A percentile compares a stretch with the other conserved stretches of the same genome.
These are phyloP conservation scores for Thunnus maccoyii DNA, from an alignment of 2,113 vertebrate genomes.

Conservation along the genomic window DNA sequence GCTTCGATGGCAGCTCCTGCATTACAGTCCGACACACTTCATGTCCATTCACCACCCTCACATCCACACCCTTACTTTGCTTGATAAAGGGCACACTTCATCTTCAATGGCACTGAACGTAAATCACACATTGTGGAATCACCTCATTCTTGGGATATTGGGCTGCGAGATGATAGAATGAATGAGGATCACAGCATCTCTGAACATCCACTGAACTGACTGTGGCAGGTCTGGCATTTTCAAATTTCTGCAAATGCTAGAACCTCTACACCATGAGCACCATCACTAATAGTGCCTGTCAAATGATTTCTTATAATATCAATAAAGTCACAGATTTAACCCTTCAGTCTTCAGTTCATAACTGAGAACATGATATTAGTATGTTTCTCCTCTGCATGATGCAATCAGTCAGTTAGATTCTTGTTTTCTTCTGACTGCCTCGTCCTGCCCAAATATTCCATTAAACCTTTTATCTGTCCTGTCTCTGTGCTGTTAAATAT, in stretches of 20 bases:
- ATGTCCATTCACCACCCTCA: too few relatives aligned
- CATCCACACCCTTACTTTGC: too few relatives aligned
- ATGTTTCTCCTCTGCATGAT: neutral
- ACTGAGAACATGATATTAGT: neutral
- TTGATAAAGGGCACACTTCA: too few relatives aligned
- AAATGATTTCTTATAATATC: neutral
- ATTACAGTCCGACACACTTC: too few relatives aligned
- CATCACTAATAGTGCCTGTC: neutral
- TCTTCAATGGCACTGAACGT: too few relatives aligned
- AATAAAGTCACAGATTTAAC: neutral
- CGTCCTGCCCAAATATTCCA: conserved; percentile 6
- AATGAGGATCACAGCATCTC: conserved; percentile 6
- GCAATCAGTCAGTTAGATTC: conserved; percentile 6
- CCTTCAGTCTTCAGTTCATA: neutral
- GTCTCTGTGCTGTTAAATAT: conserved; percentile 46
- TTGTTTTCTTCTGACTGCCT: conserved; percentile 16
- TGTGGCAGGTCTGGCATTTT: conserved; percentile 2
- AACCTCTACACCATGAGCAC: neutral
- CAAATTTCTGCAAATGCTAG: neutral
- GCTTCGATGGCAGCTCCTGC: too few relatives aligned
- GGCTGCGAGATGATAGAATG: conserved; percentile 2
- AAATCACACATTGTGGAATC: too few relatives aligned
- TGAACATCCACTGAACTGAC: neutral
- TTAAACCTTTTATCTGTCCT: conserved; percentile 18
- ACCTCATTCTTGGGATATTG: too few relatives aligned